phyloP scores from a whole-genome alignment of 1,140 invertebrate genomes.

The Vanessa tameamea region DNA sequence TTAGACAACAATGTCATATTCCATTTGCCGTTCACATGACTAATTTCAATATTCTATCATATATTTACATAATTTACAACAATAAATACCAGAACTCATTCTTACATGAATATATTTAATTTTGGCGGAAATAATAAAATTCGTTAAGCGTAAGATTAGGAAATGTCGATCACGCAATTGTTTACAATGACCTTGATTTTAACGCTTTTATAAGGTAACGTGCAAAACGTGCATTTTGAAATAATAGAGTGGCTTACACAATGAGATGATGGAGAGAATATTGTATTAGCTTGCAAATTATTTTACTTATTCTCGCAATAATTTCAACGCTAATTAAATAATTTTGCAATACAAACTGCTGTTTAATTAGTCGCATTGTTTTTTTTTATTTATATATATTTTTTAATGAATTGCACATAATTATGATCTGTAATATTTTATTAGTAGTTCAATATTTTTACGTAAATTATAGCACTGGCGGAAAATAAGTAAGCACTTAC shows the following conservation, averaged over 20 bases:
- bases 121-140: background rate
- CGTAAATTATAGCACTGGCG: background rate
- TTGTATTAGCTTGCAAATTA: conserved; percentile 11
- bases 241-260: conserved; percentile 17
- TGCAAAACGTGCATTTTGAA: conserved; percentile 25
- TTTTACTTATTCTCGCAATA: background rate
- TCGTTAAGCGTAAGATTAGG: conserved; percentile 12
- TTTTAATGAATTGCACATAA: no score
- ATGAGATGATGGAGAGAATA: conserved; percentile 12
- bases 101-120: background rate
- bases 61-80: no score
- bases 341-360: background rate
- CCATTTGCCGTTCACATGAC: no score
- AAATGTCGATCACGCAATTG: conserved; percentile 22
- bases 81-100: background rate
- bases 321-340: background rate
- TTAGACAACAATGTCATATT: background rate
- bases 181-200: conserved; percentile 18
- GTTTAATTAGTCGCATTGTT: no score
- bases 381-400: no score
- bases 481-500: conserved; percentile 50
- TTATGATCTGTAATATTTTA: no score
- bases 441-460: background rate
- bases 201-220: conserved; percentile 16
- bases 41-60: no score